Conservation (phyloP, 2,888 invertebrate species). For the Cosmia pyralina region DNA sequence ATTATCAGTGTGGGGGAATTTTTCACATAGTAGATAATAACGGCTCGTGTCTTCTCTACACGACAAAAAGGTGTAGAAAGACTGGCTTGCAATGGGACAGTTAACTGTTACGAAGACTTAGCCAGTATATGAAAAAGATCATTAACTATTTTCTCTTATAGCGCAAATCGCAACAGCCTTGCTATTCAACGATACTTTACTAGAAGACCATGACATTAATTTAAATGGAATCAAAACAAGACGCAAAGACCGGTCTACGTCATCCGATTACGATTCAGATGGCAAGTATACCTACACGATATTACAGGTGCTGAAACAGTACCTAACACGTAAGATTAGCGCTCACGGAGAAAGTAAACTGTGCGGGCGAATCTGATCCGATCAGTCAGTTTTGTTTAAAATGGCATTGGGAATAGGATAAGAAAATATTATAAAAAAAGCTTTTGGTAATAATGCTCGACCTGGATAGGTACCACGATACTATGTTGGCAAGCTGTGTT, state of each 20-base stretch:
- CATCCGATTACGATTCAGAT: background rate
- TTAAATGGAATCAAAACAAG: constrained; percentile 19
- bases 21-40: background rate
- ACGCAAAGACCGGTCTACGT: constrained; percentile 27
- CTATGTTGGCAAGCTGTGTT: background rate
- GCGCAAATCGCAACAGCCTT: constrained; percentile 30
- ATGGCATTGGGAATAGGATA: too few species aligned
- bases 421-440: background rate
- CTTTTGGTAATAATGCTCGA: background rate
- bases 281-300: constrained; percentile 11
- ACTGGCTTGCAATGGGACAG: background rate
- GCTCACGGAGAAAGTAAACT: background rate
- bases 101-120: background rate
- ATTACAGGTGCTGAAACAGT: background rate
- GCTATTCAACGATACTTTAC: constrained; percentile 25
- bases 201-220: constrained; percentile 14
- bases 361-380: background rate
- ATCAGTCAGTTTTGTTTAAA: background rate
- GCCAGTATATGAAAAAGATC: background rate
- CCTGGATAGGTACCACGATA: background rate
- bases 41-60: background rate
- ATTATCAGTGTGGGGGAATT: background rate
- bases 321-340: background rate
- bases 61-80: background rate
- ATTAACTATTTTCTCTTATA: constrained; percentile 6